These are phyloP conservation scores for Brachypteracias leptosomus DNA, from an alignment of 2,113 vertebrate genomes.

Conservation along the genomic window DNA sequence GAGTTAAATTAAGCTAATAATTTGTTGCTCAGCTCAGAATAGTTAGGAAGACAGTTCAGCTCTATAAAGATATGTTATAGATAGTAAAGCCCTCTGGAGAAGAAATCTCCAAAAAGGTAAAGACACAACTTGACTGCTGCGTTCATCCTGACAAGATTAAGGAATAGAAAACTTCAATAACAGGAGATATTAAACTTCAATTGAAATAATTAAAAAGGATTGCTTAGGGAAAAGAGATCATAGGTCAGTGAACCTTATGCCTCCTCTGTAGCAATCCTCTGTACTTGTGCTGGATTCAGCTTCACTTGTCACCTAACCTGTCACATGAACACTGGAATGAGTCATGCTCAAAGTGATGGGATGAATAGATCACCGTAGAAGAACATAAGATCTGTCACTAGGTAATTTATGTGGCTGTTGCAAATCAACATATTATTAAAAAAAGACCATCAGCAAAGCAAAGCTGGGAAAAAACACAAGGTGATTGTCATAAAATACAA, in stretches of 20 bases:
- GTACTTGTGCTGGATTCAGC: not conserved
- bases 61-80: not conserved
- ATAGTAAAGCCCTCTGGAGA: not conserved
- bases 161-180: not conserved
- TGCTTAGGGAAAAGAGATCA: not conserved
- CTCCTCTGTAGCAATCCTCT: not conserved
- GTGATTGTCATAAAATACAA: not conserved
- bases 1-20: not conserved
- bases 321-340: not conserved
- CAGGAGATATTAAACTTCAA: not conserved
- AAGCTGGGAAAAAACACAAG: not conserved
- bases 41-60: not conserved
- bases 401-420: not conserved
- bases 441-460: not conserved
- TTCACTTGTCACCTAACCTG: not conserved
- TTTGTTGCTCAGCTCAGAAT: not conserved
- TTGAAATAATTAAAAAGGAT: not conserved
- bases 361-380: not conserved
- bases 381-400: not conserved
- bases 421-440: not conserved
- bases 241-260: not conserved
- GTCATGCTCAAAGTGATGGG: not conserved
- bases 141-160: not conserved
- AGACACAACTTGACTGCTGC: not conserved
- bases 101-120: not conserved